Evolutionary conservation across 2,888 invertebrate genomes (phyloP), one percentile per base, ranked within the genome.

Genomic region (Hydriomena furcata): DNA sequence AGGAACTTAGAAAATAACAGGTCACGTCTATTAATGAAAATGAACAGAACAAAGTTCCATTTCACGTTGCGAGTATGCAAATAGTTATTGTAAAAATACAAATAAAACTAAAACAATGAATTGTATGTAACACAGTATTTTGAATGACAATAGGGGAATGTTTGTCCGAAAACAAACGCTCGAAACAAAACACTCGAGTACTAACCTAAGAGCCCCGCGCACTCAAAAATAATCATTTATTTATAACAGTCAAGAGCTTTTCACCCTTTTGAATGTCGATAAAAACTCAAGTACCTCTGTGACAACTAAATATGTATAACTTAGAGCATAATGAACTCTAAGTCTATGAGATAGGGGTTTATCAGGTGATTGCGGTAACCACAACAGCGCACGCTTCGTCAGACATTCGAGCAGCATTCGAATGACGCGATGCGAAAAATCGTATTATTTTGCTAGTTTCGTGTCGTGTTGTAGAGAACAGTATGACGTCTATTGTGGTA

Each of bases 221-320:
- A 50, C 54, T 57, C 53, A 47, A 61, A n/a, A 60, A 63, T 56
- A 60, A 62, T 56, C 35, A 63, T 65, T 63, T 65, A 59, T 66
- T 67, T 66, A 58, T 55, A 58, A 56, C 62, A 63, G 59, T 61
- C 62, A 65, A 66, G 61, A 53, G 55, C 48, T 52, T 61, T 60
- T 43, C 52, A 61, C 65, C 63, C 66, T 65, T 64, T 65, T 53
- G 44, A 43, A 52, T 48, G 52, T 44, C 43, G 28, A 52, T 52
- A 57, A 61, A 53, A 57, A 52, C 46, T 49, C 38, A 38, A 55
- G 57, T 32, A 48, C 41, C 45, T 36, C 27, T 34, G 41, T 57
- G 49, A 57, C 54, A 57, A 44, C 44, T 45, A 43, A 36, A 28
- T 44, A 42, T 21, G 32, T 45, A 7, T n/a, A 23, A 44, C 38